phyloP scores from a whole-genome alignment of 2,113 vertebrate species.

The Athene noctua region DNA sequence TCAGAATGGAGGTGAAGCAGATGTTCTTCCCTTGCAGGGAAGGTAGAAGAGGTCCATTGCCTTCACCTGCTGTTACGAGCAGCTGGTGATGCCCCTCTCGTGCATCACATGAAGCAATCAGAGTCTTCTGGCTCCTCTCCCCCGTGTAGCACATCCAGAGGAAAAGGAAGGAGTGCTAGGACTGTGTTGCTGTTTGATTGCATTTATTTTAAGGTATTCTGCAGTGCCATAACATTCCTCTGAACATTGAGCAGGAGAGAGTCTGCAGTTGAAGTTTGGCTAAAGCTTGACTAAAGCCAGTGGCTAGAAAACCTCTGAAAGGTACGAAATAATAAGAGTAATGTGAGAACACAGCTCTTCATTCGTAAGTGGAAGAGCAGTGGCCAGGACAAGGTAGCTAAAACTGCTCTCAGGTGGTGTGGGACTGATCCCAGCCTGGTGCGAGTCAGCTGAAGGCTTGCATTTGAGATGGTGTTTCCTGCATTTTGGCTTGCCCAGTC shows the following conservation, averaged over 20 bases:
- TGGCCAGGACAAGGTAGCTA: not conserved
- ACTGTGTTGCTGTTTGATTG: not conserved
- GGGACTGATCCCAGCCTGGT: not conserved
- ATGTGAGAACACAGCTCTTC: not conserved
- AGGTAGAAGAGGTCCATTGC: not conserved
- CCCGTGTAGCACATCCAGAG: not conserved
- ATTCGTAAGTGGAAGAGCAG: not conserved
- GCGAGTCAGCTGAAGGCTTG: not conserved
- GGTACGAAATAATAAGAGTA: not conserved
- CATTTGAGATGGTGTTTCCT: not conserved
- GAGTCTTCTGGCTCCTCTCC: not conserved
- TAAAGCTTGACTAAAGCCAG: not conserved
- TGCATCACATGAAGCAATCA: not conserved
- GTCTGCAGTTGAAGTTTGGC: not conserved
- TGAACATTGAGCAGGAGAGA: not conserved
- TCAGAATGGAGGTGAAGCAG: not conserved
- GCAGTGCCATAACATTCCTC: not conserved
- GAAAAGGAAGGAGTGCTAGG: not conserved
- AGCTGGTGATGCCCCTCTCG: not conserved
- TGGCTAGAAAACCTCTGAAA: not conserved
- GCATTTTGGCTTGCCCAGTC: not conserved
- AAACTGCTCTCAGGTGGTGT: not conserved
- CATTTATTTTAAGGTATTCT: not conserved
- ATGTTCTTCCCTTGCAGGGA: rapidly evolving
- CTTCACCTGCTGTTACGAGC: not conserved